A percentile compares a stretch with the other conserved stretches of the same genome.
Evolutionary conservation across 2,888 invertebrate species (phyloP).

Genomic region (Pomacea canaliculata): DNA sequence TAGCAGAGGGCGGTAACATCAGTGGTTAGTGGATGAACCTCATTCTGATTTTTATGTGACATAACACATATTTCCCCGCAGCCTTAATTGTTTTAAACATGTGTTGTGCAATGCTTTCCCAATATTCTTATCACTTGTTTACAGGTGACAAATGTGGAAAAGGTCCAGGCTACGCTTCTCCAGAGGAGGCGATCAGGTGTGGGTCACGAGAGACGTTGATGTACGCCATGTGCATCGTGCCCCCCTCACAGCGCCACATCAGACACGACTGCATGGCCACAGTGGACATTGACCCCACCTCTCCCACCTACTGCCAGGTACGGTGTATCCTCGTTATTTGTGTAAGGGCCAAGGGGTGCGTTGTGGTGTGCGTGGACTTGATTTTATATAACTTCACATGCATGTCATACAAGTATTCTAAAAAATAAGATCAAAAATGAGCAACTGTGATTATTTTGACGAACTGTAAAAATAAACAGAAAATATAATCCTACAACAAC

Average conservation of each 20-base stretch:
- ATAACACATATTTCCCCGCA: no score
- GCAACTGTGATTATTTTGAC: no score
- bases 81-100: no score
- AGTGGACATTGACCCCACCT: conserved; percentile 90
- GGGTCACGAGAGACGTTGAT: conserved; percentile 88
- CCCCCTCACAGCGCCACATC: conserved; percentile 60
- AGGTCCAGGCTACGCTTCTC: conserved; percentile 72
- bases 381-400: no score
- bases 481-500: no score
- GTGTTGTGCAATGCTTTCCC: neutral
- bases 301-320: conserved; percentile 87
- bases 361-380: neutral
- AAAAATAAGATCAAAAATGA: no score
- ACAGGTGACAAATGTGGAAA: conserved; percentile 58
- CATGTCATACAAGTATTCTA: no score
- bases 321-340: neutral
- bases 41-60: no score
- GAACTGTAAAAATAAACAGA: no score
- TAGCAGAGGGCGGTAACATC: no score
- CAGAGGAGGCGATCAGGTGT: conserved; percentile 80
- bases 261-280: conserved; percentile 93
- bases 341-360: neutral
- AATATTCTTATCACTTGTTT: neutral
- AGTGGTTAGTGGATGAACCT: no score
- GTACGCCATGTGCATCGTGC: conserved; percentile 90